These are phyloP conservation scores for Diadromus collaris DNA, from an alignment of 2,888 invertebrate species.

Conservation along the genomic window DNA sequence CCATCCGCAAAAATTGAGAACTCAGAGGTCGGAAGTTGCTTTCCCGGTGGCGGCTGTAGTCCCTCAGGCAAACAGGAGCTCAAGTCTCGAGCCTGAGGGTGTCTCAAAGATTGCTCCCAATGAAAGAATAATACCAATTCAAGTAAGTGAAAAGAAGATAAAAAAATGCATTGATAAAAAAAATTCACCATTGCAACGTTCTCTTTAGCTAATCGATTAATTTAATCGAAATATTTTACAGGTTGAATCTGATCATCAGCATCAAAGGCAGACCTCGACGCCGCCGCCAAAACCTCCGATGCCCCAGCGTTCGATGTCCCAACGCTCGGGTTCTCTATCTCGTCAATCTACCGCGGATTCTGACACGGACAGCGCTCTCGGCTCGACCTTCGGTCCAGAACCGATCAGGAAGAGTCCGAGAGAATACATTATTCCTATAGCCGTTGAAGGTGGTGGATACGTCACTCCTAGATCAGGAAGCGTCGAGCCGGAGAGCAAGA, in stretches of 20 bases:
- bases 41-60: slow-evolving; percentile 81
- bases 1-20: slow-evolving; percentile 79
- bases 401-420: slow-evolving; percentile 94
- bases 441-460: slow-evolving; percentile 94
- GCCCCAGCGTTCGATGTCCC: slow-evolving; percentile 80
- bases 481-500: slow-evolving; percentile 87
- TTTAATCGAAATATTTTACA: slow-evolving; percentile 35
- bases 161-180: neutral
- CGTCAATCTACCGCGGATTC: slow-evolving; percentile 87
- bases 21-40: slow-evolving; percentile 82
- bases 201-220: neutral
- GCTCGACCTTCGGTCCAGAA: slow-evolving; percentile 82
- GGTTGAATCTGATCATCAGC: slow-evolving; percentile 73
- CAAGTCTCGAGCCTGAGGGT: slow-evolving; percentile 82
- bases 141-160: slow-evolving; percentile 64
- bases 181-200: neutral
- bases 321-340: slow-evolving; percentile 81
- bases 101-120: slow-evolving; percentile 75
- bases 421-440: slow-evolving; percentile 96
- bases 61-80: slow-evolving; percentile 79
- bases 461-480: slow-evolving; percentile 89
- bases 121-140: slow-evolving; percentile 87
- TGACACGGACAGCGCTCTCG: slow-evolving; percentile 85
- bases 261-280: slow-evolving; percentile 77
- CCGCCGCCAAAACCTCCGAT: slow-evolving; percentile 81